Conservation (phyloP, 1,140 invertebrate species). For the Pachypeltis micranthus region DNA sequence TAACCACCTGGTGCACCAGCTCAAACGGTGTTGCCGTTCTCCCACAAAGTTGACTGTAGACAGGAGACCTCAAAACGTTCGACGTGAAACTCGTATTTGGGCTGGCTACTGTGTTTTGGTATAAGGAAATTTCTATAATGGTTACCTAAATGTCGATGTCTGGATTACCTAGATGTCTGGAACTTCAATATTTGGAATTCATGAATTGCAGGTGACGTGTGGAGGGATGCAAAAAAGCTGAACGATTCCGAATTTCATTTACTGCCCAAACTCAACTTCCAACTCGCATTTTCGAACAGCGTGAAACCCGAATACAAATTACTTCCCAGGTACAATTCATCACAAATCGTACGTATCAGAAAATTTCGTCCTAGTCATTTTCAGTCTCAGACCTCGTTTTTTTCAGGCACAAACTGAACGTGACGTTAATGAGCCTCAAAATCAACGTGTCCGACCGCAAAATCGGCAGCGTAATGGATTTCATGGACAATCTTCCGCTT, state of each 20-base stretch:
- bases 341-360: constrained; percentile 6
- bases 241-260: constrained; percentile 65
- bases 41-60: no score
- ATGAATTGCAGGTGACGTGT: constrained; percentile 49
- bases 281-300: constrained; percentile 59
- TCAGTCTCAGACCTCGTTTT: no score
- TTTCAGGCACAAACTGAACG: constrained; percentile 63
- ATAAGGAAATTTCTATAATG: no score
- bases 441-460: constrained; percentile 66
- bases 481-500: constrained; percentile 52
- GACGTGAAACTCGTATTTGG: no score
- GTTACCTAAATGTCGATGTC: no score
- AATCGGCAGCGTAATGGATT: constrained; percentile 51
- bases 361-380: constrained; percentile 8
- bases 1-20: no score
- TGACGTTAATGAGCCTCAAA: constrained; percentile 57
- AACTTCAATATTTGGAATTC: no score
- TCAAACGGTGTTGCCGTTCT: no score
- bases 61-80: no score
- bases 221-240: constrained; percentile 54
- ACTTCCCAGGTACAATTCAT: constrained; percentile 47
- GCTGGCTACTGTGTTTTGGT: no score
- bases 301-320: constrained; percentile 63
- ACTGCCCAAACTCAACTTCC: constrained; percentile 55
- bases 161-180: no score